Evolutionary conservation across 1,140 invertebrate species (phyloP), one percentile per base, ranked within the genome.

Genomic region (Pseudomyrmex pallidus): DNA sequence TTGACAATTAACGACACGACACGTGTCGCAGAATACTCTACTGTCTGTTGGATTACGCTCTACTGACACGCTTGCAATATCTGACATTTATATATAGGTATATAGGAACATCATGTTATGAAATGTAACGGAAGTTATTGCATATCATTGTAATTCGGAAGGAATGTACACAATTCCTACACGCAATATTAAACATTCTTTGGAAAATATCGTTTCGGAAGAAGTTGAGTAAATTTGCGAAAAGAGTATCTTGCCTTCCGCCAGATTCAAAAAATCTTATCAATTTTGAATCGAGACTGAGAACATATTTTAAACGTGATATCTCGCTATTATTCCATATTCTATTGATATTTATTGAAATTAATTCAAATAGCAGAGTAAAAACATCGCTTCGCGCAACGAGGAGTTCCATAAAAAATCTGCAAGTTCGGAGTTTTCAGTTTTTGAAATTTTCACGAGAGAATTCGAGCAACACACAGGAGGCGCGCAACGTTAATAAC

Each of bases 1-100:
- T 80, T 80, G 76, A 80, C 76, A 80, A 80, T 80, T 80, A 80
- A 80, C 76, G 76, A 80, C 54, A 80, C 76, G 76, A 80, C 66
- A 80, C 76, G 66, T 80, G 76, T 80, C 76, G 76, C 66, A 35
- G 66, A 44, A 80, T 80, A 80, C 44, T 80, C 44, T 52, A 52
- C 64, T 59, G 52, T 57, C 61, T 78, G 64, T 68, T 72, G 20
- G 66, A 20, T 50, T 15, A 44, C 15, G n/a, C 59, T 80, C 54
- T 22, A 80, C 76, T 80, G 76, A 80, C 76, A 59, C 20, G 66
- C 46, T 80, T 61, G 66, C 76, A 72, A 72, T 80, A 72, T 72
- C 76, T 61, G 76, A 80, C 76, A 48, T 80, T 80, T 80, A 70
- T 59, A 46, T 44, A 72, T n/a, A n/a, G n/a, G n/a, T n/a, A n/a